phyloP scores from a whole-genome alignment of 2,113 vertebrate species.

The Rhombomys opimus region DNA sequence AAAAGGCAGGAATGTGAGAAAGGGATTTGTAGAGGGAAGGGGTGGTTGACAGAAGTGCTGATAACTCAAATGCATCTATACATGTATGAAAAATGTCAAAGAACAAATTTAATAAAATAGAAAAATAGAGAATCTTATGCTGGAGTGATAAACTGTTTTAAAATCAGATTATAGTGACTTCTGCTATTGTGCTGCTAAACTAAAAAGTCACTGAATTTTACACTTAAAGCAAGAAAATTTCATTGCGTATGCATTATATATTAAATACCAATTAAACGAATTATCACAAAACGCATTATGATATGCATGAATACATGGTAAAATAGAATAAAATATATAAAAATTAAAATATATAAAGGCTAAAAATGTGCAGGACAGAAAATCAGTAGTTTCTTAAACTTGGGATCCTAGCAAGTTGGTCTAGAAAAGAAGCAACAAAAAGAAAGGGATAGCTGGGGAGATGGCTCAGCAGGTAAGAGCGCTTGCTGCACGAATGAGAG shows the following conservation, averaged over 20 bases:
- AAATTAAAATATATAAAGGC: neutral
- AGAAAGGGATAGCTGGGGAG: neutral
- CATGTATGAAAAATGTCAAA: neutral
- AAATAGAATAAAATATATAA: neutral
- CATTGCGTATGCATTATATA: neutral
- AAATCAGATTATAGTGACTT: neutral
- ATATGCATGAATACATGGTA: no score
- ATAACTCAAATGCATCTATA: neutral
- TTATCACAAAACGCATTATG: neutral
- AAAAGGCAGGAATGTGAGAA: neutral
- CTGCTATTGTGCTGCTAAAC: neutral
- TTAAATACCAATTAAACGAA: neutral
- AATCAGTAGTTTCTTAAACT: neutral
- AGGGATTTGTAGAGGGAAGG: neutral
- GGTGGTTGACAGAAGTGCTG: neutral
- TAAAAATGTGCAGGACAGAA: neutral
- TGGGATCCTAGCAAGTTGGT: neutral
- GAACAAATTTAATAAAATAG: neutral
- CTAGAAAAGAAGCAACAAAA: neutral
- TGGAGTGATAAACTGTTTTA: neutral
- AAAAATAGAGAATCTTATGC: neutral
- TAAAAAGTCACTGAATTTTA: neutral
- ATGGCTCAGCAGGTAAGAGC: neutral
- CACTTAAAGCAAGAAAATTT: neutral
- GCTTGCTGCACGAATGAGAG: rapidly evolving